Base-by-base conservation (phyloP, 2,113 vertebrate species). In the Pelmatolapia mariae region DNA sequence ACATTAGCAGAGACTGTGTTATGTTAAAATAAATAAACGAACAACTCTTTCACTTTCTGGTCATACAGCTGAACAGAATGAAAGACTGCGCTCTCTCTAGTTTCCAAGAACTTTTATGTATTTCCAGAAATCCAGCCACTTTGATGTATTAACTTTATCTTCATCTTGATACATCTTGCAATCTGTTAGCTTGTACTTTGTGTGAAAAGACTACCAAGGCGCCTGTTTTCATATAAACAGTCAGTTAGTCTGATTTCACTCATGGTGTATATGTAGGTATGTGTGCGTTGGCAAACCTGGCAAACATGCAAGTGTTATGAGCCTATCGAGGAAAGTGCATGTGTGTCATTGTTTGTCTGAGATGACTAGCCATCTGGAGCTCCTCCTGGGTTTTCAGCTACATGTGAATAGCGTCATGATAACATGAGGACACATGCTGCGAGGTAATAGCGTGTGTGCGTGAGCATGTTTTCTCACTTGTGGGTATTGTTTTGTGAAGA, bases 331-430 rank as follows among this genome's bases (percentile, higher is more conserved):
- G 73, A 52, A 78, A 78, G 53, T 76, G 33, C 38, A 33, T 10
- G 36, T 15, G 80, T 81, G 54, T 78, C 71, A 68, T 59, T 82
- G 66, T 85, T 16, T 85, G 53, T 90, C 47, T 86, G 89, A 80
- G 89, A 18, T 36, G 57, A 82, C 82, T 36, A 83, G 71, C 92
- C 91, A 94, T 93, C 91, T 95, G 95, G 87, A 89, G 71, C 86
- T 80, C 85, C 92, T 93, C 85, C 71, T 80, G 91, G 84, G 93
- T 10, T 78, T 89, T 82, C 29, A 82, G 86, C 86, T 88, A 87
- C 92, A 95, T 90, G 88, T 78, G 84, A 90, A 85, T 57, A 82
- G 36, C 76, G 56, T 56, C 83, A 78, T 85, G 24, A 92, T 82
- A 93, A 88, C 91, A 93, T 56, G 88, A 79, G 54, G 86, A 73